Conservation (phyloP, 2,888 invertebrate genomes). For the Polydesmus complanatus region DNA sequence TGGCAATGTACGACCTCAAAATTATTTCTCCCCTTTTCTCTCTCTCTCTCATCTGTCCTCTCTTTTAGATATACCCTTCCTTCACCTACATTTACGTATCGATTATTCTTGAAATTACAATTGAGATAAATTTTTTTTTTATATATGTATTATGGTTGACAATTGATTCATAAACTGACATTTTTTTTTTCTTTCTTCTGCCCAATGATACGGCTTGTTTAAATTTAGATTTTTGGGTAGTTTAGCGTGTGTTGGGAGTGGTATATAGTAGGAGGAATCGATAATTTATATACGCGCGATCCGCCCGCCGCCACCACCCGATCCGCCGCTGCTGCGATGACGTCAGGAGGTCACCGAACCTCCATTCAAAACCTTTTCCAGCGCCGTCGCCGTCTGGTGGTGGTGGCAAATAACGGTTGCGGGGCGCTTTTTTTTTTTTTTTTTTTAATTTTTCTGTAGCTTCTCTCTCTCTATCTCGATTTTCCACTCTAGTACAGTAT, state of each 20-base stretch:
- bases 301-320: no score
- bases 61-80: not conserved
- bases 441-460: no score
- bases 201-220: not conserved
- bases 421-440: no score
- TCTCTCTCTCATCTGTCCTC: not conserved
- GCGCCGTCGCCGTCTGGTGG: not conserved
- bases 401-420: not conserved
- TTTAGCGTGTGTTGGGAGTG: not conserved
- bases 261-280: not conserved
- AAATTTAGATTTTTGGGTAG: not conserved
- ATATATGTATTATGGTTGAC: no score
- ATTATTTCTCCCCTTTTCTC: not conserved
- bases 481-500: no score
- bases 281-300: not conserved
- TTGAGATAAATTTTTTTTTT: no score
- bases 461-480: no score
- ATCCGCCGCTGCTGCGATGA: no score
- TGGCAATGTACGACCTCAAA: not conserved
- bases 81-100: not conserved
- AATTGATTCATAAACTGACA: no score
- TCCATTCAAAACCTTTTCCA: not conserved
- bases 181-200: no score
- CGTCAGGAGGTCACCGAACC: not conserved
- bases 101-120: no score